Evolutionary conservation across 2,888 invertebrate genomes (phyloP), one percentile per base, ranked within the genome.

Genomic region (Leucozona laternaria): DNA sequence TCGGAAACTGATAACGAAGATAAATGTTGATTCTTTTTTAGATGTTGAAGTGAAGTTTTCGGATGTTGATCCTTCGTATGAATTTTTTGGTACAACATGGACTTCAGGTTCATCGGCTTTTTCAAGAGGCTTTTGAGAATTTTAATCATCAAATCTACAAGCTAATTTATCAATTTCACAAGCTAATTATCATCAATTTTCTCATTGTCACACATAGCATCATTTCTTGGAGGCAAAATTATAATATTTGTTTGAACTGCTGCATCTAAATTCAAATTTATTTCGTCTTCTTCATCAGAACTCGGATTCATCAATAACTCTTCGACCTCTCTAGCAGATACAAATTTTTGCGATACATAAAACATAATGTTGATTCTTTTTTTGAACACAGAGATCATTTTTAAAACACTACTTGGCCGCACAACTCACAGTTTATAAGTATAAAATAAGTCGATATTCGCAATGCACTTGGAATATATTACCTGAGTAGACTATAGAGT

Each of bases 141-240:
- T 17, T 60, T 13, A 17, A 60, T 60, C 37, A 4, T 40, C 60
- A 17, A 60, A 60, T 37, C 20, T 60, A 31, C 58, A 40, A 22
- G 40, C 20, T 3, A 60, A 15, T n/a, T n/a, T n/a, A 20, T 60
- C 60, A n/a, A 60, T 7, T 60, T 37, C 60, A 22, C 37, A 37
- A 8, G 40, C 60, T 40, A 22, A 20, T 60, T 60, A 31, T 40
- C 60, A 37, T 40, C 34, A 22, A 37, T 37, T 58, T 58, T 22
- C 22, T 37, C 58, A 22, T 58, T 17, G 22, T 58, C 58, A 58
- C 58, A 22, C 37, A 58, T 6, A 37, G 58, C 58, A 58, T 58
- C 37, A 60, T 37, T 60, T 37, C 22, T 37, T 22, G 58, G 58
- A 7, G 58, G 58, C 37, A 60, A 60, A 37, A 60, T 40, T 7